Evolutionary conservation across 2,797 vertebrate genomes (phyloP).

Genomic region (Pogoniulus pusillus): DNA sequence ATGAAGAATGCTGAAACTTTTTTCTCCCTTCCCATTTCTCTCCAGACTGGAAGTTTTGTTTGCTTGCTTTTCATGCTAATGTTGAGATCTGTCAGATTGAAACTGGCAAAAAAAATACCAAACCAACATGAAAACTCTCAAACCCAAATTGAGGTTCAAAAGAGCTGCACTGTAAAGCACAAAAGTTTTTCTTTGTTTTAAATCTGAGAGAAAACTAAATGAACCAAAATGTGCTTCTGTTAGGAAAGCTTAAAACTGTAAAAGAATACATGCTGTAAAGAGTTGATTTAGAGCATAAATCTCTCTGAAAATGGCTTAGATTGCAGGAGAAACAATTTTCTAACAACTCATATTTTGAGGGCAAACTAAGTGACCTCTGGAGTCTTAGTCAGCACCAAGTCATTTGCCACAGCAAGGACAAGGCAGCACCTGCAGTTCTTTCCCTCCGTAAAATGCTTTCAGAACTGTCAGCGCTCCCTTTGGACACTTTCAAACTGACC

Average conservation of each 20-base stretch:
- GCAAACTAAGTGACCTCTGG: slow-evolving; percentile 27
- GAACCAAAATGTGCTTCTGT: background rate
- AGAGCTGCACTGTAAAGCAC: background rate
- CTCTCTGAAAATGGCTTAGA: slow-evolving; percentile 30
- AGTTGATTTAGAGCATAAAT: slow-evolving; percentile 25
- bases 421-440: slow-evolving; percentile 27
- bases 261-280: background rate
- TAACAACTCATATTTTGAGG: slow-evolving; percentile 16
- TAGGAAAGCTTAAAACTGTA: background rate
- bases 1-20: background rate
- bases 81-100: background rate
- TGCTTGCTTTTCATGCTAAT: background rate
- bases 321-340: slow-evolving; percentile 43
- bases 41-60: background rate
- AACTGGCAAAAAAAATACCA: background rate
- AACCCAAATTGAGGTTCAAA: background rate
- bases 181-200: background rate
- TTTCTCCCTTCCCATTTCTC: background rate
- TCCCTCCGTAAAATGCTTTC: background rate
- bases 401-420: background rate
- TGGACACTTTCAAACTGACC: background rate
- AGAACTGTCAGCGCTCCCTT: background rate
- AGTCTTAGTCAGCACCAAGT: slow-evolving; percentile 45
- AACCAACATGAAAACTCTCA: fast-evolving
- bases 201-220: background rate